These are phyloP conservation scores for Dryococelus australis DNA, from an alignment of 2,888 invertebrate genomes.

Conservation along the genomic window DNA sequence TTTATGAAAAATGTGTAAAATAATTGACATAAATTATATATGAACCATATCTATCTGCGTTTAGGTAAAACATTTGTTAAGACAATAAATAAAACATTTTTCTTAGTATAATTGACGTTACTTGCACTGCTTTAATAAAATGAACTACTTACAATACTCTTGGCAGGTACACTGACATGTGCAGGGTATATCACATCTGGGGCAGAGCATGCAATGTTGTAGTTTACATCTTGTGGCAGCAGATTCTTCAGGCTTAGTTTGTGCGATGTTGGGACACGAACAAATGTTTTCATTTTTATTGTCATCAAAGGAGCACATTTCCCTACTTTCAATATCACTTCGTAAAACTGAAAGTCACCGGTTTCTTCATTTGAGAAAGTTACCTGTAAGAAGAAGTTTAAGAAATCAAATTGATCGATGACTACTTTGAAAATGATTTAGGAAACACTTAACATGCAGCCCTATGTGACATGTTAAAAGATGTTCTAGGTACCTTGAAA, in stretches of 20 bases:
- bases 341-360: conserved; percentile 56
- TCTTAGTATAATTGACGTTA: neutral
- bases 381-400: conserved; percentile 50
- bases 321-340: conserved; percentile 53
- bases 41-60: too few species aligned
- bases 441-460: too few species aligned
- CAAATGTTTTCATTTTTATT: conserved; percentile 54
- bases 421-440: too few species aligned
- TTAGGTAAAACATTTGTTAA: too few species aligned
- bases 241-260: conserved; percentile 56
- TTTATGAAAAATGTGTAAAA: too few species aligned
- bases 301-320: conserved; percentile 53
- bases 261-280: conserved; percentile 51
- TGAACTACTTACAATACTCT: conserved; percentile 50
- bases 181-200: conserved; percentile 50
- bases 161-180: conserved; percentile 50
- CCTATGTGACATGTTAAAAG: too few species aligned
- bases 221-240: conserved; percentile 53
- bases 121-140: neutral
- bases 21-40: too few species aligned
- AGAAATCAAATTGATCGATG: too few species aligned
- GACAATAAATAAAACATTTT: too few species aligned
- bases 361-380: conserved; percentile 55
- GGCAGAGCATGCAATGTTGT: conserved; percentile 49
- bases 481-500: conserved; percentile 52